A percentile compares a stretch with the other conserved stretches of the same genome.
These are phyloP conservation scores for Sapayoa aenigma DNA, from an alignment of 2,113 vertebrate genomes.

Conservation along the genomic window DNA sequence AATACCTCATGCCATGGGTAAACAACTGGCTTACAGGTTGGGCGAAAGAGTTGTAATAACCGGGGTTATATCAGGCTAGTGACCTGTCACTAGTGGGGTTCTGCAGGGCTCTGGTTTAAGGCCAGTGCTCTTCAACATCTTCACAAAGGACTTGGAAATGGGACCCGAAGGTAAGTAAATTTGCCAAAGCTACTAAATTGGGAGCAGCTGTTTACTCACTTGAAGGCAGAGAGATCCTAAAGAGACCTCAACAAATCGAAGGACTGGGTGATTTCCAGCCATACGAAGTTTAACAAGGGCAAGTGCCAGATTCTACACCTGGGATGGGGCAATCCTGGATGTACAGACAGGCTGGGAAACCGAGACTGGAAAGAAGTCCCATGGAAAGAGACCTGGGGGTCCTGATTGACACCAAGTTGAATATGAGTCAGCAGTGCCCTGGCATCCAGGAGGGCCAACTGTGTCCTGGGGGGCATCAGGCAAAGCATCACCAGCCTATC, in stretches of 20 bases:
- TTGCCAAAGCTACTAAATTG: background rate
- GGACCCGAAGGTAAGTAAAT: background rate
- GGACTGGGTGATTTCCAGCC: background rate
- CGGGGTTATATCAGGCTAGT: background rate
- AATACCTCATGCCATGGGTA: background rate
- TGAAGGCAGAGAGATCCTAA: background rate
- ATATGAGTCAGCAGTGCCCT: background rate
- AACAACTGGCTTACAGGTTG: background rate
- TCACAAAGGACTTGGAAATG: background rate
- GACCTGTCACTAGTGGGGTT: background rate
- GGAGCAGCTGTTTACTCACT: background rate
- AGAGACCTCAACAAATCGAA: background rate
- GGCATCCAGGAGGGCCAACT: fast-evolving
- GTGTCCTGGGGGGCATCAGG: background rate
- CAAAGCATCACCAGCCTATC: fast-evolving
- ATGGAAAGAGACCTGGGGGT: background rate
- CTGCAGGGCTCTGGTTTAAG: background rate
- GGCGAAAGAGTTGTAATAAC: background rate
- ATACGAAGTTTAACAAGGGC: background rate
- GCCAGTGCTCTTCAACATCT: background rate
- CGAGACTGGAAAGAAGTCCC: background rate
- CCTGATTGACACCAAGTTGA: fast-evolving
- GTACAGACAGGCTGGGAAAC: fast-evolving
- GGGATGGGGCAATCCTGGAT: background rate
- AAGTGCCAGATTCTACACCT: background rate